Evolutionary conservation across 2,797 vertebrate genomes (phyloP).

Genomic region (Argyrosomus regius): DNA sequence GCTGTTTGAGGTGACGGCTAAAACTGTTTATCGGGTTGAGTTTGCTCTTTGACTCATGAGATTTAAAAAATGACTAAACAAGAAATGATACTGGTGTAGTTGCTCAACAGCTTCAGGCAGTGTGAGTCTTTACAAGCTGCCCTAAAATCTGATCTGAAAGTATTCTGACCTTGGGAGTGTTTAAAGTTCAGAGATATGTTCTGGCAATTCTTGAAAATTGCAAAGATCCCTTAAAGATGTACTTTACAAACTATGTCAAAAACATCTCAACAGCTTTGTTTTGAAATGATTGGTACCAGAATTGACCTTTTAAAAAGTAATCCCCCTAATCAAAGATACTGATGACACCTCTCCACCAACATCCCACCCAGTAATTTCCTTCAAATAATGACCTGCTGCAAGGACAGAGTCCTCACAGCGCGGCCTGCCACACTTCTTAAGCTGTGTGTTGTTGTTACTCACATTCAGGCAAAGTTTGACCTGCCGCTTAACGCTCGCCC

Average conservation of each 20-base stretch:
- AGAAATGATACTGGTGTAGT: background rate
- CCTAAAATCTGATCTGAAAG: background rate
- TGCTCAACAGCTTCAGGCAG: background rate
- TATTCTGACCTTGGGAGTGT: background rate
- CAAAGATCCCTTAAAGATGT: background rate
- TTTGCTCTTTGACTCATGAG: background rate
- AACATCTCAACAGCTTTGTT: background rate
- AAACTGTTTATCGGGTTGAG: background rate
- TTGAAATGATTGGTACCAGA: background rate
- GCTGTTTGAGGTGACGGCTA: background rate
- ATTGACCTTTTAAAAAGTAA: background rate
- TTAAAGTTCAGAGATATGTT: background rate
- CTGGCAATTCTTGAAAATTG: background rate
- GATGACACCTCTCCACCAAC: background rate
- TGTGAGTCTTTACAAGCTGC: background rate
- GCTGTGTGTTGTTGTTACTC: background rate
- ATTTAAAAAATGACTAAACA: background rate
- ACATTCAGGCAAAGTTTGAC: background rate
- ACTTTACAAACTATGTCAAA: background rate
- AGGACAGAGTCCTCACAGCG: background rate
- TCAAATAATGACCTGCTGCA: background rate
- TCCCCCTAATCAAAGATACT: background rate
- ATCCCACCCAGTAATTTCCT: slow-evolving; percentile 2
- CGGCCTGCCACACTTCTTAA: background rate
- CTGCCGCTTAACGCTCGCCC: background rate